Evolutionary conservation across 2,113 vertebrate species (phyloP).

Genomic region (Rhynchomys soricoides): DNA sequence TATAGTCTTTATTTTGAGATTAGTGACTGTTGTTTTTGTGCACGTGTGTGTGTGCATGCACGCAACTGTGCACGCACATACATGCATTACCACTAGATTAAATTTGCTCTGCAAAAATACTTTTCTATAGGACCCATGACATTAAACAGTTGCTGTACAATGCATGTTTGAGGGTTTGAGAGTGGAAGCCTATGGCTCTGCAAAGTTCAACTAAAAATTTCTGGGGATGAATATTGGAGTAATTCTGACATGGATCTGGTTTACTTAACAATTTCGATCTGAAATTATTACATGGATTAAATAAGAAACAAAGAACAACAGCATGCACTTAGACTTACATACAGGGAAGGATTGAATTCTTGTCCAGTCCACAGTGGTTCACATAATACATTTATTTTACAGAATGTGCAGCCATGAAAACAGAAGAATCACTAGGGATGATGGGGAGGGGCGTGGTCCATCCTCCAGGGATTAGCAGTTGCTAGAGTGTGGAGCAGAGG

Average conservation of each 20-base stretch:
- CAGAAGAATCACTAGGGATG: background rate
- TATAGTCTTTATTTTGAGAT: constrained; percentile 33
- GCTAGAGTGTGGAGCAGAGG: background rate
- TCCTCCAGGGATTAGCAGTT: background rate
- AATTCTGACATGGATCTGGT: background rate
- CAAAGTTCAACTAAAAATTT: background rate
- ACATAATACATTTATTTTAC: background rate
- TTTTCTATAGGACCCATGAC: background rate
- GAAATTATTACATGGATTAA: background rate
- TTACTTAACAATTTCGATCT: background rate
- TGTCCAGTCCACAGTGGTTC: background rate
- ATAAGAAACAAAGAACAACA: background rate
- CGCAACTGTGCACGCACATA: no score
- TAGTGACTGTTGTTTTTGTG: background rate
- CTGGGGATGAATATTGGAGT: background rate
- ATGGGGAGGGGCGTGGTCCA: background rate
- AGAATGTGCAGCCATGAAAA: background rate
- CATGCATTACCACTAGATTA: background rate
- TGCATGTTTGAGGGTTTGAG: background rate
- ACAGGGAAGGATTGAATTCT: background rate
- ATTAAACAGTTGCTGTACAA: background rate
- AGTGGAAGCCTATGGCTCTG: background rate
- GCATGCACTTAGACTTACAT: background rate
- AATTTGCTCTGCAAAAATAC: constrained; percentile 6
- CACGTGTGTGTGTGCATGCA: no score